phyloP scores from a whole-genome alignment of 2,888 invertebrate genomes.

The Eupithecia dodoneata region DNA sequence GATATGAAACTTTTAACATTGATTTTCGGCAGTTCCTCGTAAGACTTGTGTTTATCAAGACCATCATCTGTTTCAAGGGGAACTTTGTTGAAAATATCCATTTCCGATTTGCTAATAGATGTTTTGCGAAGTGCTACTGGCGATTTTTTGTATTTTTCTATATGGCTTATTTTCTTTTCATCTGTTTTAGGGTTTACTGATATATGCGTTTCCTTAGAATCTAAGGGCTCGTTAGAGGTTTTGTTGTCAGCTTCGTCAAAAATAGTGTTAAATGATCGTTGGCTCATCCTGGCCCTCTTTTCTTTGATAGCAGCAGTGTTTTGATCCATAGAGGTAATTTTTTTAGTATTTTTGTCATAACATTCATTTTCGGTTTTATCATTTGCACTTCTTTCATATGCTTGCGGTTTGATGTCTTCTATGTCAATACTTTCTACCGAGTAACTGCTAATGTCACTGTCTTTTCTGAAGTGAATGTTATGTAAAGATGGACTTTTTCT shows the following conservation, averaged over 20 bases:
- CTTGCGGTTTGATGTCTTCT: conserved; percentile 25
- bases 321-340: conserved; percentile 36
- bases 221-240: conserved; percentile 34
- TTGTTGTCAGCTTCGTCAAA: conserved; percentile 53
- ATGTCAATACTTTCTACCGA: conserved; percentile 35
- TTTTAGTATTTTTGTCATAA: conserved; percentile 18
- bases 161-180: conserved; percentile 47
- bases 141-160: conserved; percentile 46
- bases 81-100: conserved; percentile 78
- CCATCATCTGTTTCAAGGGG: conserved; percentile 54
- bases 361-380: conserved; percentile 22
- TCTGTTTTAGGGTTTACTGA: conserved; percentile 46
- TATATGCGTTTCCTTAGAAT: conserved; percentile 20
- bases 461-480: conserved; percentile 61
- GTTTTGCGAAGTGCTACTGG: conserved; percentile 58
- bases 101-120: conserved; percentile 78
- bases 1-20: conserved; percentile 76
- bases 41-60: conserved; percentile 75
- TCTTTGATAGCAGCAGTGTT: conserved; percentile 50
- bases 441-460: conserved; percentile 47
- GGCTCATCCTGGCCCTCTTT: conserved; percentile 59
- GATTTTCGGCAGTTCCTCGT: conserved; percentile 75
- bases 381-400: not conserved
- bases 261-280: conserved; percentile 54
- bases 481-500: conserved; percentile 65